Evolutionary conservation across 2,888 invertebrate species (phyloP).

Genomic region (Magallana nippona): DNA sequence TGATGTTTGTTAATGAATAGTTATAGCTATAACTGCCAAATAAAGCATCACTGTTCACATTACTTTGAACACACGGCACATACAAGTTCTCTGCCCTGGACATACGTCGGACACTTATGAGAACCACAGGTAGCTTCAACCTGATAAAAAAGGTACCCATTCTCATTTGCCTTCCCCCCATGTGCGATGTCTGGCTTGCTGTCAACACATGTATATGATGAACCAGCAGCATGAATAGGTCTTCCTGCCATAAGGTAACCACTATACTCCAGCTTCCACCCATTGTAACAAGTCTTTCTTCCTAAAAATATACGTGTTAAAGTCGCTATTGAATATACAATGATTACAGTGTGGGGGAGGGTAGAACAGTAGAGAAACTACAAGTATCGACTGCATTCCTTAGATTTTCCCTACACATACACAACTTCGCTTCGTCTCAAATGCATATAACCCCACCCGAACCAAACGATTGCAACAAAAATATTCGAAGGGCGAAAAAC

Average conservation of each 20-base stretch:
- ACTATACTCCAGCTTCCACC: background rate
- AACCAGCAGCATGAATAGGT: background rate
- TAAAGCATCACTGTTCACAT: too few relatives aligned
- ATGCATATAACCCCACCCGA: too few relatives aligned
- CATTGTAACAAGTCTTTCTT: background rate
- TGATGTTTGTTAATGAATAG: too few relatives aligned
- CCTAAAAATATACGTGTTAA: background rate
- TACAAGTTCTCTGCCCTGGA: conserved; percentile 54
- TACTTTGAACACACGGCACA: conserved; percentile 59
- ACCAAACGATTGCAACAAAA: too few relatives aligned
- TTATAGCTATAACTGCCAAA: too few relatives aligned
- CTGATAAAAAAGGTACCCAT: conserved; percentile 53
- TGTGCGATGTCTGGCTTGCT: background rate
- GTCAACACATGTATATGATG: conserved; percentile 17
- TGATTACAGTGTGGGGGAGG: too few relatives aligned
- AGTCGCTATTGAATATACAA: too few relatives aligned
- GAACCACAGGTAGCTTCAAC: conserved; percentile 60
- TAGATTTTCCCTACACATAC: too few relatives aligned
- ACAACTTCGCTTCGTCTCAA: too few relatives aligned
- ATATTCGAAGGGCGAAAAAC: too few relatives aligned
- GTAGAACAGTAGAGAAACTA: too few relatives aligned
- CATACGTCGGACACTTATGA: conserved; percentile 60
- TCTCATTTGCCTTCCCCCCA: background rate
- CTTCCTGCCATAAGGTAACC: background rate
- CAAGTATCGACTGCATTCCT: too few relatives aligned